A percentile compares a stretch with the other conserved stretches of the same genome.
Conservation (phyloP, 1,140 invertebrate genomes). For the Harpegnathos saltator region DNA sequence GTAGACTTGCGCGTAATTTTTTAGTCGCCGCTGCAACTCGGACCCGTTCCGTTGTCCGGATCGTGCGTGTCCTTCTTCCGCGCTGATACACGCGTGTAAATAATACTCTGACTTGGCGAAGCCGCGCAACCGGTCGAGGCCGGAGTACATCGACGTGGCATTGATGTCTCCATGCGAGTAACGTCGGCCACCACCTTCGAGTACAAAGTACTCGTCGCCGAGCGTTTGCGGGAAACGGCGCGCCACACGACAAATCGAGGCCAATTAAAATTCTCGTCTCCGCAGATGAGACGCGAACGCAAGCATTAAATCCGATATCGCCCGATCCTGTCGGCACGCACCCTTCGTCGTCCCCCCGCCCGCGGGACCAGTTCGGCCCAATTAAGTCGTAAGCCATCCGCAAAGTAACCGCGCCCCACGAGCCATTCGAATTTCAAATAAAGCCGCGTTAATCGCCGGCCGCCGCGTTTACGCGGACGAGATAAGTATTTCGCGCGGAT, state of each 20-base stretch:
- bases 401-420: slow-evolving; percentile 15
- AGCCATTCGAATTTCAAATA: slow-evolving; percentile 54
- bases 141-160: slow-evolving; percentile 41
- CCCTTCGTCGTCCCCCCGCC: slow-evolving; percentile 12
- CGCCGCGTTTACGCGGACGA: neutral
- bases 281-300: slow-evolving; percentile 36
- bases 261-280: slow-evolving; percentile 85
- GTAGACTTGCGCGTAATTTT: no score
- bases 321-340: slow-evolving; percentile 37
- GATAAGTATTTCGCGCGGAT: slow-evolving; percentile 13
- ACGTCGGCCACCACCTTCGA: slow-evolving; percentile 22
- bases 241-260: slow-evolving; percentile 81
- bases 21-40: no score
- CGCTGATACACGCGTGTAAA: no score
- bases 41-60: no score
- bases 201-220: slow-evolving; percentile 61
- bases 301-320: slow-evolving; percentile 13
- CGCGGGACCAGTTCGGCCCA: slow-evolving; percentile 82
- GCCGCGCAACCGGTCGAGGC: neutral
- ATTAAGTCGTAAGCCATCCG: slow-evolving; percentile 83
- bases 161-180: slow-evolving; percentile 51
- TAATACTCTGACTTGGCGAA: no score
- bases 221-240: slow-evolving; percentile 30
- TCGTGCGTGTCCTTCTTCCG: no score
- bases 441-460: slow-evolving; percentile 8